Evolutionary conservation across 1,140 invertebrate species (phyloP).

Genomic region (Lordiphosa stackelbergi): DNA sequence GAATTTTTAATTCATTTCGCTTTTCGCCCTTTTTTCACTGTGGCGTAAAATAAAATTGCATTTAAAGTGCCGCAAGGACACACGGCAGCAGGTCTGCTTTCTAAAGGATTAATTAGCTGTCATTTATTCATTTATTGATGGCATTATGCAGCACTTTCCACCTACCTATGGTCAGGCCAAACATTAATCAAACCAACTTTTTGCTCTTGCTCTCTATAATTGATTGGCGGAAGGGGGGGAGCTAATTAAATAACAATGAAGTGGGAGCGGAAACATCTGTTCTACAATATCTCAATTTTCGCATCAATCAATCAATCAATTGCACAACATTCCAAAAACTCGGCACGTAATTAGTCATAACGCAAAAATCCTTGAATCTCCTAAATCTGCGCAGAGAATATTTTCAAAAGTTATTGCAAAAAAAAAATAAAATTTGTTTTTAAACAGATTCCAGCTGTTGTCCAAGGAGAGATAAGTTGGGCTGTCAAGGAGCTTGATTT

Average conservation of each 20-base stretch:
- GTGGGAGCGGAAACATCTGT: constrained; percentile 48
- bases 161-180: constrained; percentile 14
- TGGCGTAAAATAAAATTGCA: constrained; percentile 36
- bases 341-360: constrained; percentile 51
- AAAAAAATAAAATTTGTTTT: constrained; percentile 7
- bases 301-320: constrained; percentile 28
- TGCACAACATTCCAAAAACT: constrained; percentile 32
- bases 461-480: constrained; percentile 53
- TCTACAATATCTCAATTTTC: constrained; percentile 31
- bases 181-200: constrained; percentile 59
- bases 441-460: constrained; percentile 32
- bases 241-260: constrained; percentile 66
- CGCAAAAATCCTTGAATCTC: constrained; percentile 22
- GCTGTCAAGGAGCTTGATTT: constrained; percentile 62
- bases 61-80: constrained; percentile 66
- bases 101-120: constrained; percentile 61
- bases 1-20: constrained; percentile 60
- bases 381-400: constrained; percentile 10
- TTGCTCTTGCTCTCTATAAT: constrained; percentile 11
- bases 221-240: not conserved
- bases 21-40: constrained; percentile 35
- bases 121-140: constrained; percentile 69
- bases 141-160: constrained; percentile 31
- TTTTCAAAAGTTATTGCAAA: too few relatives aligned
- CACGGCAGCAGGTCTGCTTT: constrained; percentile 16